Evolutionary conservation across 2,113 vertebrate species (phyloP).

Genomic region (Erythrocercus mccallii): DNA sequence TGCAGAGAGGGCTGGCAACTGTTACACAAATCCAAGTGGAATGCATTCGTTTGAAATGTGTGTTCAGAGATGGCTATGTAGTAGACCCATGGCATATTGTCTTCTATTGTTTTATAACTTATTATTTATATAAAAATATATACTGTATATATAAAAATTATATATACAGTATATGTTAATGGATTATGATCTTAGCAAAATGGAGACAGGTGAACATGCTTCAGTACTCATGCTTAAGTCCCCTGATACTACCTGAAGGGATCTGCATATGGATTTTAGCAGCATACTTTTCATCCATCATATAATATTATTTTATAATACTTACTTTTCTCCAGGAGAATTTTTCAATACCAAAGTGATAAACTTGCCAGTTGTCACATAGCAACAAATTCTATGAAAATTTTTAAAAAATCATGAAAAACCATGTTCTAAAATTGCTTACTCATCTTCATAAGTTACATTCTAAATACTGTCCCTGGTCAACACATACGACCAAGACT

Average conservation of each 20-base stretch:
- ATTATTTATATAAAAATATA: neutral
- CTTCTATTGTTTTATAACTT: neutral
- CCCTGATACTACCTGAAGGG: neutral
- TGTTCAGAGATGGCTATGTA: neutral
- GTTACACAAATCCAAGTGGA: neutral
- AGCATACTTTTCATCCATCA: neutral
- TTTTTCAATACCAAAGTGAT: neutral
- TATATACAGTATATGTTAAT: neutral
- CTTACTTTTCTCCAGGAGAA: neutral
- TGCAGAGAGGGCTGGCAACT: neutral
- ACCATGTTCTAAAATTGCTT: neutral
- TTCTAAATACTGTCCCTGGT: neutral
- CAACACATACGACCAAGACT: neutral
- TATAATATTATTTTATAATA: neutral
- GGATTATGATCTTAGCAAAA: neutral
- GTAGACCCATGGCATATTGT: neutral
- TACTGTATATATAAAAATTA: neutral
- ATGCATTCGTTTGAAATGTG: neutral
- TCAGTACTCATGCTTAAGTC: neutral
- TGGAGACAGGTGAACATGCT: neutral
- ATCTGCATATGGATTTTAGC: neutral
- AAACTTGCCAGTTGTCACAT: neutral
- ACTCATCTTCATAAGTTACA: neutral
- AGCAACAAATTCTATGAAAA: neutral
- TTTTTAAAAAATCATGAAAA: neutral